Base-by-base conservation (phyloP, 1,140 invertebrate species). In the Drosophila leontia region DNA sequence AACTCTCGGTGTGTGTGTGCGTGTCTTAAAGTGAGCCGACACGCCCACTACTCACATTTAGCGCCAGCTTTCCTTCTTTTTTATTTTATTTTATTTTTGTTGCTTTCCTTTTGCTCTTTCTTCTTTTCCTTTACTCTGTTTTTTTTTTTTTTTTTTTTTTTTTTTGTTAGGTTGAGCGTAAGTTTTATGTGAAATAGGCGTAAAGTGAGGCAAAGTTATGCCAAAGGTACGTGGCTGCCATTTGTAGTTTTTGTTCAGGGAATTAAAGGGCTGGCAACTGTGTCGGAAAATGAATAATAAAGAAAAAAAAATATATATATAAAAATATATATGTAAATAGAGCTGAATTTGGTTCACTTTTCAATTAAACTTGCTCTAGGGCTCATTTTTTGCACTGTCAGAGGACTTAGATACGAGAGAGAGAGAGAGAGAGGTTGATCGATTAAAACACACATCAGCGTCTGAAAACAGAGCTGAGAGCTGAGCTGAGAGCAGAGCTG, bases 161-260 rank as follows among this genome's bases (percentile, higher is more conserved):
- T 23, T 19, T 44, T 48, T 45, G 41, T 63, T 44, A 57, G 17
- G 37, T 57, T 75, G 47, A 57, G 67, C 50, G 48, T 42, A 61
- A 77, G 77, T 80, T 80, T 83, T 74, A 74, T 84, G 84, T 61
- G 80, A 75, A 88, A 84, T 87, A 80, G 84, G 84, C 84, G 84
- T 78, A 84, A 88, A 87, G 74, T 87, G 68, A 68, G 57, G 64
- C 59, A 45, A 75, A 87, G 83, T 87, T 88, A 88, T 84, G 84
- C 48, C 60, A 60, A 15, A 39, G 59, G 63, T 80, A 87, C 84
- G 83, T 87, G 84, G 48, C 61, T 48, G 60, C 60, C 74, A 57
- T 76, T 75, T 76, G 65, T 77, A 51, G 17, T 57, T 29, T 35
- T 35, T 32, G 6, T 56, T 17, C 1, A 13, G 23, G 7, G n/a